Evolutionary conservation across 2,888 invertebrate species (phyloP), one percentile per base, ranked within the genome.

Genomic region (Girardia tigrina): DNA sequence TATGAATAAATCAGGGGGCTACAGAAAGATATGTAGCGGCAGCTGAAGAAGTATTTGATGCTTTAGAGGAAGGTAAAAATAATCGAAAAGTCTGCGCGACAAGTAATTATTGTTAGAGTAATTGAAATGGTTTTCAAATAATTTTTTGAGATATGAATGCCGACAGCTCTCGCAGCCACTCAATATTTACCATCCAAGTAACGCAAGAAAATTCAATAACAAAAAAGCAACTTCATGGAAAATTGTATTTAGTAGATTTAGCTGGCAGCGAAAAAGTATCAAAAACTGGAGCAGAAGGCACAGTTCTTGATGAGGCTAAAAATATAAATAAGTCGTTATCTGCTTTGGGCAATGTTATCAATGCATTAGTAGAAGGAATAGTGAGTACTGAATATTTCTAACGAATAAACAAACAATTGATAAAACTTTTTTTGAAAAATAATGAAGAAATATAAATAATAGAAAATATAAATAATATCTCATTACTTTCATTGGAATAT

Each of bases 251-350:
- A 80, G 98, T 99, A 78, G 98, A 99, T 89, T 90, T 99, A 87
- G 98, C 98, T 82, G 98, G 98, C 86, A 94, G 94, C 81, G 98
- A 99, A 87, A 98, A 98, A 88, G 94, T 91, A 78, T 69, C 78
- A 79, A 98, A 99, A 88, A 98, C 98, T 81, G 98, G 98, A 82
- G 98, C 98, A 78, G 97, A 98, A 88, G 98, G 98, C 81, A 91
- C 94, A 75, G 95, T 97, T 70, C 87, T 99, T 79, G 97, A 98
- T 84, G 98, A 99, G 86, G 98, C 98, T 2, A 99, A 98, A 86
- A 99, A 98, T 86, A 99, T 99, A 84, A 99, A 99, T 86, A 98
- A 98, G 87, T 98, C 98, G 0, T 86, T 99, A 79, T 98, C 98
- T 36, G 97, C 98, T 2, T 88, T 99, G 82, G 98, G 98, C 82